These are phyloP conservation scores for Drosophila paulistorum DNA, from an alignment of 1,140 invertebrate species.

Conservation along the genomic window DNA sequence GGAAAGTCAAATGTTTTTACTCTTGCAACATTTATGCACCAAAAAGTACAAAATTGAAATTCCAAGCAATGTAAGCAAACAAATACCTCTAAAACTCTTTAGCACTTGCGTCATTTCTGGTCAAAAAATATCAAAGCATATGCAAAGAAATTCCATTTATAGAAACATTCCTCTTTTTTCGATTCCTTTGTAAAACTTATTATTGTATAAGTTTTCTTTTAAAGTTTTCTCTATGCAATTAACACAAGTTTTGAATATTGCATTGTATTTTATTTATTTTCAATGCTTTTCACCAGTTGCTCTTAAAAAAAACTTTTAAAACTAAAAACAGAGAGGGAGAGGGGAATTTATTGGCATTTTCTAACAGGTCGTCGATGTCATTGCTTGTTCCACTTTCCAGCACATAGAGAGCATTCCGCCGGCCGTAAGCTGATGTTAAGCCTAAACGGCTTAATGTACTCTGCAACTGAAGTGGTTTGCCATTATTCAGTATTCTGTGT, in stretches of 20 bases:
- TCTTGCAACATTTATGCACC: too few relatives aligned
- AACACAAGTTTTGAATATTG: not conserved
- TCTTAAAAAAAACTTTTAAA: not conserved
- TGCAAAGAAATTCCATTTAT: too few relatives aligned
- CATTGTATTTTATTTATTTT: not conserved
- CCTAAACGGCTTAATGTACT: slow-evolving; percentile 61
- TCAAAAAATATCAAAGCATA: too few relatives aligned
- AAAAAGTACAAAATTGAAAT: too few relatives aligned
- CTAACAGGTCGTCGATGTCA: slow-evolving; percentile 51
- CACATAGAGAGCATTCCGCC: slow-evolving; percentile 24
- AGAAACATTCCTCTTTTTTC: too few relatives aligned
- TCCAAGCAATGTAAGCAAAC: too few relatives aligned
- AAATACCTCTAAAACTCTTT: too few relatives aligned
- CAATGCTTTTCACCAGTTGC: not conserved
- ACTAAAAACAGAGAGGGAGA: too few relatives aligned
- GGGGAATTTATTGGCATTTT: slow-evolving; percentile 43
- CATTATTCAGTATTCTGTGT: slow-evolving; percentile 32
- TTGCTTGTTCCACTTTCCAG: slow-evolving; percentile 52
- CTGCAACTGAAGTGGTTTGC: slow-evolving; percentile 49
- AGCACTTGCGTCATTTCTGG: too few relatives aligned
- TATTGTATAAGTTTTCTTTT: too few relatives aligned
- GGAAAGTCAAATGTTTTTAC: too few relatives aligned
- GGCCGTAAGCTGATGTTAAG: slow-evolving; percentile 59
- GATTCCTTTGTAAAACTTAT: too few relatives aligned
- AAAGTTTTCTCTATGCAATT: not conserved